phyloP scores from a whole-genome alignment of 2,797 vertebrate genomes.

The Nannoperca obscura region DNA sequence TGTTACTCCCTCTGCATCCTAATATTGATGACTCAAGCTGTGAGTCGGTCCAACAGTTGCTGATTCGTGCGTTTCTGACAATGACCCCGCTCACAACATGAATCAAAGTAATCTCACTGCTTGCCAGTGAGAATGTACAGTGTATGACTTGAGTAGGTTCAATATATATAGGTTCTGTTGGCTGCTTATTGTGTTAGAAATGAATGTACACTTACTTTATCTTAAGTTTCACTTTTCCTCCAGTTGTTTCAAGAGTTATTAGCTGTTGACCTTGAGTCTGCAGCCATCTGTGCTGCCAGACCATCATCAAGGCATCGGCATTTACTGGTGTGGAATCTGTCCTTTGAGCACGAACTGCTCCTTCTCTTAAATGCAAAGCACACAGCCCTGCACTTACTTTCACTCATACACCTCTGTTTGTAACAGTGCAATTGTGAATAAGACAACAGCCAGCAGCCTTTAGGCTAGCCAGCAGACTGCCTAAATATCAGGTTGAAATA shows the following conservation, averaged over 20 bases:
- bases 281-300: background rate
- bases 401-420: constrained; percentile 2
- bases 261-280: background rate
- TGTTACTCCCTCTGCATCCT: background rate
- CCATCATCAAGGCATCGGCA: background rate
- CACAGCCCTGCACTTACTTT: background rate
- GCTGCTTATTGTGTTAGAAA: background rate
- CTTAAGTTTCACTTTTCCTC: background rate
- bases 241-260: background rate
- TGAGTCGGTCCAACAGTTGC: background rate
- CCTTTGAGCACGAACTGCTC: background rate
- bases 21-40: background rate
- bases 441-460: constrained; percentile 20
- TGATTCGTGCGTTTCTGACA: background rate
- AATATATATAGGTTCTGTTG: background rate
- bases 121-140: background rate
- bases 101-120: background rate
- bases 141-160: background rate
- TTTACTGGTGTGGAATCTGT: constrained; percentile 6
- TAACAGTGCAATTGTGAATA: constrained; percentile 16
- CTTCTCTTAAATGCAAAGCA: constrained; percentile 7
- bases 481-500: constrained; percentile 41
- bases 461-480: constrained; percentile 16
- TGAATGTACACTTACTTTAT: background rate
- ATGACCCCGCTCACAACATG: background rate